Base-by-base conservation (phyloP, 2,888 invertebrate genomes). In the Cantharis rustica region DNA sequence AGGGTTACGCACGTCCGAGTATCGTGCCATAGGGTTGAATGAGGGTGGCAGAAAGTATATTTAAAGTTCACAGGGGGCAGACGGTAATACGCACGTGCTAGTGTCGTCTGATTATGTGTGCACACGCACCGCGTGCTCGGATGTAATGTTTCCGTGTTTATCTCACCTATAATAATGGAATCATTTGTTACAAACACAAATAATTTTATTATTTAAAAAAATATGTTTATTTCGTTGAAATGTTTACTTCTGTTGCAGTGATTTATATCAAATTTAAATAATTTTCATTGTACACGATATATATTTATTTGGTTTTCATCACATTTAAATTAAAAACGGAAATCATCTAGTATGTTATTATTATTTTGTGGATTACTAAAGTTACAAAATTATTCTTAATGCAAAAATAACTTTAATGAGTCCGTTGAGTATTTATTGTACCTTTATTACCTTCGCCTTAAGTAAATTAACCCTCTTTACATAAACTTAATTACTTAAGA, bases 101-200 rank as follows among this genome's bases (percentile, higher is more conserved):
- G 68, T 71, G 69, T 31, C 69, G 71, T 63, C 73, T 77, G 71
- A 77, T 77, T 73, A 73, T 77, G 73, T 74, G 77, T 71, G 77
- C 71, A 74, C 77, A 77, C 77, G 77, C 73, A 74, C 73, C 73
- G 74, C 77, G 71, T 77, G 77, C 68, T 76, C 68, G 72, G 66
- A 76, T 76, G 73, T 74, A 68, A 73, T 71, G 69, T 68, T 74
- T 77, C 69, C 77, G 74, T 77, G 77, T 73, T 77, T 77, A 77
- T 77, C 77, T 77, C 77, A 73, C 77, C 74, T 74, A 71, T 73
- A 74, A 77, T 77, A 74, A 77, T 74, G 71, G 77, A 77, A 77
- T 74, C 77, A 77, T 77, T 74, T 77, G 71, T 74, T 77, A 77
- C 62, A 62, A 64, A 62, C 71, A 73, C 73, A 76, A 76, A 76